Conservation (phyloP, 2,113 vertebrate genomes). For the Phalacrocorax aristotelis region DNA sequence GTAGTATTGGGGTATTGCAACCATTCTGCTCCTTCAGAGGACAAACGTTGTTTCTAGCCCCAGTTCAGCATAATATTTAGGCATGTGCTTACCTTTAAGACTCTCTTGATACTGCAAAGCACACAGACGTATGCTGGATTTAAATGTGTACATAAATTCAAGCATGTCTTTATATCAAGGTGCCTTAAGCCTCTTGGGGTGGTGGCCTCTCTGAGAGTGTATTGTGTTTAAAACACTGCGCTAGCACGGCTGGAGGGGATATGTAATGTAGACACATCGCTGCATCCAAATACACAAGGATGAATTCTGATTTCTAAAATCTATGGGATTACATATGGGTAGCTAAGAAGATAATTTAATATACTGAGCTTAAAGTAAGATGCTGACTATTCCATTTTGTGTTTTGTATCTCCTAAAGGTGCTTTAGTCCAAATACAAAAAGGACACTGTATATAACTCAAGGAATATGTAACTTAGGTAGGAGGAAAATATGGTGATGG, state of each 20-base stretch:
- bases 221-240: neutral
- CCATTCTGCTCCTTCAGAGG: neutral
- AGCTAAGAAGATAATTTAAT: neutral
- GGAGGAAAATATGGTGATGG: neutral
- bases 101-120: neutral
- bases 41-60: neutral
- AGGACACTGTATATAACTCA: neutral
- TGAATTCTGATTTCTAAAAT: neutral
- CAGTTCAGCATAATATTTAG: neutral
- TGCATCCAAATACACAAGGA: neutral
- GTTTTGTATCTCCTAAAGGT: neutral
- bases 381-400: neutral
- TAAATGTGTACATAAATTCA: neutral
- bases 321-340: neutral
- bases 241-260: neutral
- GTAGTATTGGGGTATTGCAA: neutral
- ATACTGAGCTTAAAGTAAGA: neutral
- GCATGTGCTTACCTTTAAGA: neutral
- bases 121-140: neutral
- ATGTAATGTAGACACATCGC: neutral
- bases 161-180: neutral
- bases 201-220: neutral
- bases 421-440: neutral
- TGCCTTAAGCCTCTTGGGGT: neutral
- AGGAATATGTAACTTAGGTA: neutral